A percentile compares a stretch with the other conserved stretches of the same genome.
phyloP scores from a whole-genome alignment of 2,888 invertebrate genomes.

The Synergus gifuensis region DNA sequence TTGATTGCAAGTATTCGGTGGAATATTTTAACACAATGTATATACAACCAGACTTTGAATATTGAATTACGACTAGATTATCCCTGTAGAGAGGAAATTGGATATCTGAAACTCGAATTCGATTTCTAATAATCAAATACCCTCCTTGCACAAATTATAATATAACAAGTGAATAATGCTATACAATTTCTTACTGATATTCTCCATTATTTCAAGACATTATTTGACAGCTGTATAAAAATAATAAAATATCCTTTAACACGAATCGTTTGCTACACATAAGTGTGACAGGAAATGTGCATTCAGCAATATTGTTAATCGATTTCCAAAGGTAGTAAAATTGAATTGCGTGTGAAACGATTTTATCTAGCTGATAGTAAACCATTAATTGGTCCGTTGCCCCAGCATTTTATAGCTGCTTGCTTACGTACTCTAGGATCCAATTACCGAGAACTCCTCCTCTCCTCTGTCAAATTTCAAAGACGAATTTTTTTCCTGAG shows the following conservation, averaged over 20 bases:
- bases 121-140: slow-evolving; percentile 14
- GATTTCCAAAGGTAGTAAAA: not conserved
- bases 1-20: slow-evolving; percentile 30
- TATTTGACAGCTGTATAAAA: too few relatives aligned
- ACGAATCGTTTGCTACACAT: not conserved
- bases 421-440: not conserved
- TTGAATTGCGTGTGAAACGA: not conserved
- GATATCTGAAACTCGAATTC: slow-evolving; percentile 22
- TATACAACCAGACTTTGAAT: slow-evolving; percentile 32
- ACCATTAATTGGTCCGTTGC: not conserved
- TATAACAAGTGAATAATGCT: not conserved
- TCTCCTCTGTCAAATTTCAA: not conserved
- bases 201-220: too few relatives aligned
- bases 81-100: slow-evolving; percentile 26
- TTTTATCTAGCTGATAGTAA: not conserved
- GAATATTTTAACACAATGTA: slow-evolving; percentile 34
- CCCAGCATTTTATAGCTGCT: not conserved
- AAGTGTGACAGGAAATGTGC: not conserved
- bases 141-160: not conserved
- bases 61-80: slow-evolving; percentile 36
- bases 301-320: not conserved
- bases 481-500: not conserved
- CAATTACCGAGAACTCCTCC: not conserved
- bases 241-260: not conserved
- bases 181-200: too few relatives aligned